Evolutionary conservation across 2,888 invertebrate genomes (phyloP).

Genomic region (Melinaea menophilus): DNA sequence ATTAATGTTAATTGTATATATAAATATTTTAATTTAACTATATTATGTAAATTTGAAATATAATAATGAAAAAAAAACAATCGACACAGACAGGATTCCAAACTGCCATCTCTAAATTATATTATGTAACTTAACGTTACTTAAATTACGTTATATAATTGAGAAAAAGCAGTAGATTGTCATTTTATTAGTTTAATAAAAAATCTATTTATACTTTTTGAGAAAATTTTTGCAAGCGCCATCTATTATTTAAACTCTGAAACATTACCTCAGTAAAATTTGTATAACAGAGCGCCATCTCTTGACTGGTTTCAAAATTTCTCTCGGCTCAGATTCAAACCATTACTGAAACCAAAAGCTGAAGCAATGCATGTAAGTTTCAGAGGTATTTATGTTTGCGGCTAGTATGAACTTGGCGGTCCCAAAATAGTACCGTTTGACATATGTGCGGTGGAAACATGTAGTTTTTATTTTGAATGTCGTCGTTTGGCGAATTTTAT

Average conservation of each 20-base stretch:
- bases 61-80: too few relatives aligned
- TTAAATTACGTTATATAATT: too few relatives aligned
- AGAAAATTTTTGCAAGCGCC: constrained; percentile 11
- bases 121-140: too few relatives aligned
- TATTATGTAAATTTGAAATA: too few relatives aligned
- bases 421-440: constrained; percentile 75
- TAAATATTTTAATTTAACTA: too few relatives aligned
- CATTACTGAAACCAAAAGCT: constrained; percentile 36
- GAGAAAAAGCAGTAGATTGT: too few relatives aligned
- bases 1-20: too few relatives aligned
- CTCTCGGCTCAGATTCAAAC: constrained; percentile 29
- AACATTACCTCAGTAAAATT: constrained; percentile 1
- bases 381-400: constrained; percentile 56
- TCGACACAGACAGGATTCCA: too few relatives aligned
- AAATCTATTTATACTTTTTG: not conserved
- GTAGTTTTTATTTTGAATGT: constrained; percentile 73
- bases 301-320: constrained; percentile 8
- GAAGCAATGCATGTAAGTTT: constrained; percentile 35
- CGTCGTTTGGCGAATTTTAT: constrained; percentile 57
- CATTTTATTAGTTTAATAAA: too few relatives aligned
- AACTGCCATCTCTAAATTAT: too few relatives aligned
- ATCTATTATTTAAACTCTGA: constrained; percentile 15
- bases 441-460: constrained; percentile 72
- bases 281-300: constrained; percentile 48
- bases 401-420: constrained; percentile 69